These are phyloP conservation scores for Choloepus hoffmanni DNA, from an alignment of 2,113 vertebrate genomes.

Conservation along the genomic window DNA sequence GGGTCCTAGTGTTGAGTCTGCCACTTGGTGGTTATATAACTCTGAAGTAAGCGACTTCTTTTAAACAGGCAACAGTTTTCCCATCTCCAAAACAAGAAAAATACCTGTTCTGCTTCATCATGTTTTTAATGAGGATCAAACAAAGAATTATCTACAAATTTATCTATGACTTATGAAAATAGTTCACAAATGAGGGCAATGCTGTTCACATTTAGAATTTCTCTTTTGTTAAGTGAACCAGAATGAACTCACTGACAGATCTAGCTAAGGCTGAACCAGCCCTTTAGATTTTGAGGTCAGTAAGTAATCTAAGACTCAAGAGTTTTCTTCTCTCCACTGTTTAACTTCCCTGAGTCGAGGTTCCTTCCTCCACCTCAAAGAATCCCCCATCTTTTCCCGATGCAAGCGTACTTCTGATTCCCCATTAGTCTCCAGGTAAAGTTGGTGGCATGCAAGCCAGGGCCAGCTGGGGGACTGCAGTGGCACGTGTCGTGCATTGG, in stretches of 20 bases:
- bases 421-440: background rate
- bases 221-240: constrained; percentile 30
- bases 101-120: background rate
- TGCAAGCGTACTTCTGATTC: constrained; percentile 5
- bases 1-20: background rate
- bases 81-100: background rate
- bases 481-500: background rate
- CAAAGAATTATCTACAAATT: background rate
- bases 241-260: constrained; percentile 60
- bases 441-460: background rate
- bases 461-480: background rate
- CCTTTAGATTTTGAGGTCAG: constrained; percentile 81
- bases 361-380: constrained; percentile 54
- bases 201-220: background rate
- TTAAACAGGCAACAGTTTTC: background rate
- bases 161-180: background rate
- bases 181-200: background rate
- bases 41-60: background rate
- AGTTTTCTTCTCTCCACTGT: constrained; percentile 56
- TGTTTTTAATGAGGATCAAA: background rate
- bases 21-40: background rate
- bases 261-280: constrained; percentile 76
- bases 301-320: constrained; percentile 78
- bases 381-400: background rate
- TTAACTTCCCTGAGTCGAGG: constrained; percentile 55